These are phyloP conservation scores for Atherix ibis DNA, from an alignment of 2,888 invertebrate species.

Conservation along the genomic window DNA sequence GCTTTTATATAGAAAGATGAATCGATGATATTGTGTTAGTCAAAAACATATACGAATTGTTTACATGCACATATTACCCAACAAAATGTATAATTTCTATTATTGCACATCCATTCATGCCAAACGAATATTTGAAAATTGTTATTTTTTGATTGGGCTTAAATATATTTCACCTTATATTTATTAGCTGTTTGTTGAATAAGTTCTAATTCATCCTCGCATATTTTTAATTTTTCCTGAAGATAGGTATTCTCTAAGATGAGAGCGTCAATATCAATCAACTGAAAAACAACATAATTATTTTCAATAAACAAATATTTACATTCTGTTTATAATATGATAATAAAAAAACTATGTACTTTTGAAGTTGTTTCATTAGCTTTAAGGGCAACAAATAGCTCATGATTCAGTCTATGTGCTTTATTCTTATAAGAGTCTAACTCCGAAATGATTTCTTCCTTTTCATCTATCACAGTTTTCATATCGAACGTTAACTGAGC, in stretches of 20 bases:
- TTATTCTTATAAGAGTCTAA: conserved; percentile 71
- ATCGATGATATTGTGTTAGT: too few relatives aligned
- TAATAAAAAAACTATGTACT: conserved; percentile 13
- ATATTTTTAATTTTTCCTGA: conserved; percentile 62
- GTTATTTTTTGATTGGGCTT: neutral
- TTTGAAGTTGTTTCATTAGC: conserved; percentile 27
- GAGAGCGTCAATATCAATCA: conserved; percentile 65
- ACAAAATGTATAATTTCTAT: too few relatives aligned
- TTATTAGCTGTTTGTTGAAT: conserved; percentile 54
- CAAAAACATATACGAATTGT: too few relatives aligned
- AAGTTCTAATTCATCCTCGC: conserved; percentile 63
- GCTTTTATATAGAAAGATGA: too few relatives aligned
- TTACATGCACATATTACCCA: too few relatives aligned
- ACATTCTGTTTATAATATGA: neutral
- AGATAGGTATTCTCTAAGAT: conserved; percentile 72
- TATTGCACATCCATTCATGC: too few relatives aligned
- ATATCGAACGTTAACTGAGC: conserved; percentile 60
- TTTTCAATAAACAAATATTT: too few relatives aligned
- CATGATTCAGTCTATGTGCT: conserved; percentile 65
- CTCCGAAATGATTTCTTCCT: conserved; percentile 65
- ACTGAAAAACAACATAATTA: conserved; percentile 14
- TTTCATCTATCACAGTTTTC: conserved; percentile 65
- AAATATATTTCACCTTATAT: conserved; percentile 44
- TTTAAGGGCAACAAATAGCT: conserved; percentile 51
- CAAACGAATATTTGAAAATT: neutral